A percentile compares a stretch with the other conserved stretches of the same genome.
phyloP scores from a whole-genome alignment of 2,888 invertebrate species.

The Drosophila macrospina region DNA sequence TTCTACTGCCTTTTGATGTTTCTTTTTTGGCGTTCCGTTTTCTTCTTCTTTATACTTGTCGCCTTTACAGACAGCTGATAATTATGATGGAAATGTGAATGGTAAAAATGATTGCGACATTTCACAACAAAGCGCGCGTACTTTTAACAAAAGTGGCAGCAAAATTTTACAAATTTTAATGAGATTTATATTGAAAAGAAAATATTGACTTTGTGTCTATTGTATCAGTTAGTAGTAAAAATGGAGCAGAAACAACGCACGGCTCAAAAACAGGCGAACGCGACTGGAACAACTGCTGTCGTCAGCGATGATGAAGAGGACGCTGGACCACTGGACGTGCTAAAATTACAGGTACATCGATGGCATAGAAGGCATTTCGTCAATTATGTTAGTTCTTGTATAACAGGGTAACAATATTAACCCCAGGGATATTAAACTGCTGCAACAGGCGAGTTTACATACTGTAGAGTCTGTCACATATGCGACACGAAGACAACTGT shows the following conservation, averaged over 20 bases:
- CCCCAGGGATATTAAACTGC: slow-evolving; percentile 95
- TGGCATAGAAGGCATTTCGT: not conserved
- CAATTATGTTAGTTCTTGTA: not conserved
- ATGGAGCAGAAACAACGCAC: slow-evolving; percentile 58
- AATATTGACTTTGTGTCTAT: slow-evolving; percentile 7
- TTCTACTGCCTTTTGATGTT: slow-evolving; percentile 13
- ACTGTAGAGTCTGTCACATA: slow-evolving; percentile 98
- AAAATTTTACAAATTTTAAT: slow-evolving; percentile 18
- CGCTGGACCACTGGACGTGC: slow-evolving; percentile 90
- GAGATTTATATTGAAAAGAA: slow-evolving; percentile 12
- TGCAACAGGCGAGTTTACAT: slow-evolving; percentile 96
- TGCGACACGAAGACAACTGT: slow-evolving; percentile 95
- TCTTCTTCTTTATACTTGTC: not conserved
- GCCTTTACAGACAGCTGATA: slow-evolving; percentile 15
- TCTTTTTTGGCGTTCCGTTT: slow-evolving; percentile 17
- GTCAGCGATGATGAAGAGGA: slow-evolving; percentile 87
- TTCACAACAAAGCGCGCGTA: slow-evolving; percentile 57
- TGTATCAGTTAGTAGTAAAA: slow-evolving; percentile 7
- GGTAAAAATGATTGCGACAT: slow-evolving; percentile 29
- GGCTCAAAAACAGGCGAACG: slow-evolving; percentile 45
- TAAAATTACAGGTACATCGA: slow-evolving; percentile 89
- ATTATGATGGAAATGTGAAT: slow-evolving; percentile 17
- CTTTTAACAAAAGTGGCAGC: slow-evolving; percentile 29
- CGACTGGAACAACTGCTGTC: slow-evolving; percentile 86
- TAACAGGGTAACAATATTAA: slow-evolving; percentile 95